Conservation (phyloP, 2,797 vertebrate genomes). For the Gephyroberyx darwinii region DNA sequence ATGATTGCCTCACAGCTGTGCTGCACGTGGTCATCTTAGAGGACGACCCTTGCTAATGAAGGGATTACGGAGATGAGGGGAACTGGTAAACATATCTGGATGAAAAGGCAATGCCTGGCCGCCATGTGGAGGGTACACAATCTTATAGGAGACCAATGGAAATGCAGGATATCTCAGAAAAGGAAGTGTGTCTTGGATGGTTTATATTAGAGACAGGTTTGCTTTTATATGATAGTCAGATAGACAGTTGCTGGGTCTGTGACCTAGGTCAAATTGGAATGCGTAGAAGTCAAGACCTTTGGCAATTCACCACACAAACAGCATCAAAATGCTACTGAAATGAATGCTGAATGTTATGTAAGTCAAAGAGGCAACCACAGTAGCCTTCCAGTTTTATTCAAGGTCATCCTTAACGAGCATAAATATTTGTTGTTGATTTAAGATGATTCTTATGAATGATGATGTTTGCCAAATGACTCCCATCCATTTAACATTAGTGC, state of each 20-base stretch:
- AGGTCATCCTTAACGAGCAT: not conserved
- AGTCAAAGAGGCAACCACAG: too few species aligned
- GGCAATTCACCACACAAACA: too few species aligned
- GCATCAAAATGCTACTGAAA: too few species aligned
- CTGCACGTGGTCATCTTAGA: conserved; percentile 1
- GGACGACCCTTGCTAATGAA: conserved; percentile 13
- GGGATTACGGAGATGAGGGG: conserved; percentile 13
- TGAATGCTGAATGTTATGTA: too few species aligned
- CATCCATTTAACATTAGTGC: not conserved
- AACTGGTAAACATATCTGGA: conserved; percentile 14
- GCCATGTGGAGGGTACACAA: too few species aligned
- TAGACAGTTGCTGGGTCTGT: too few species aligned
- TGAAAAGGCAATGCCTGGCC: not conserved
- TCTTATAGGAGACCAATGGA: too few species aligned
- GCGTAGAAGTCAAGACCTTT: too few species aligned
- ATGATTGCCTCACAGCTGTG: conserved; percentile 21
- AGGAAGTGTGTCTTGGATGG: not conserved
- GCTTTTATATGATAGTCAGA: too few species aligned
- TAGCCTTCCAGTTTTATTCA: not conserved
- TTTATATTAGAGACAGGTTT: not conserved
- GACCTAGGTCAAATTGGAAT: too few species aligned
- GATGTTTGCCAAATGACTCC: not conserved
- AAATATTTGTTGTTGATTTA: too few species aligned
- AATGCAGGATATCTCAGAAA: not conserved
- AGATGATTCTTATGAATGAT: too few species aligned